A percentile compares a stretch with the other conserved stretches of the same genome.
Evolutionary conservation across 92 coral and sea anemone genomes (phyloP).

Genomic region (Phenganax stokvisi): DNA sequence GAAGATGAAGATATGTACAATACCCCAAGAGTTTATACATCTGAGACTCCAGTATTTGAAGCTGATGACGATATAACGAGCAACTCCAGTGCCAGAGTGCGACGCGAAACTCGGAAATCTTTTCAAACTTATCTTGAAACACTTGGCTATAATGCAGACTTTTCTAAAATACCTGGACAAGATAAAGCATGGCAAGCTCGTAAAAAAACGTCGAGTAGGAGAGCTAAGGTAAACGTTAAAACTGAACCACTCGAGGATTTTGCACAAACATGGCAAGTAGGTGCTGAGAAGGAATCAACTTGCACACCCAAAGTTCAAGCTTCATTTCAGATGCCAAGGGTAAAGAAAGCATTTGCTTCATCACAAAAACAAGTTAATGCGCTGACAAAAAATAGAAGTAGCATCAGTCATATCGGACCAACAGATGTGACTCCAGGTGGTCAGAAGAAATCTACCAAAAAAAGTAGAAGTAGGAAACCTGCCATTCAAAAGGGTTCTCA

Average conservation of each 20-base stretch:
- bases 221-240: constrained; percentile 1
- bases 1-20: background rate
- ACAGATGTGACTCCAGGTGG: constrained; percentile 2
- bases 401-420: background rate
- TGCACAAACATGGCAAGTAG: background rate
- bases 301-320: constrained; percentile 54
- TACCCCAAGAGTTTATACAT: constrained; percentile 3
- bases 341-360: constrained; percentile 68
- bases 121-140: constrained; percentile 63
- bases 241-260: constrained; percentile 7
- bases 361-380: constrained; percentile 45
- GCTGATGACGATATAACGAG: background rate
- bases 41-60: constrained; percentile 8
- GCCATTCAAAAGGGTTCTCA: background rate
- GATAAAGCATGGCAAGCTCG: background rate
- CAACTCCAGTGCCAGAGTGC: constrained; percentile 37
- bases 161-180: constrained; percentile 19
- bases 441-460: background rate
- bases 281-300: background rate
- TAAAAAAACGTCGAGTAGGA: background rate
- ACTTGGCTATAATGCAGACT: constrained; percentile 33
- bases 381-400: constrained; percentile 18
- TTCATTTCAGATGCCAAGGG: constrained; percentile 77
- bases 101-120: constrained; percentile 67
- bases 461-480: background rate